phyloP scores from a whole-genome alignment of 2,113 vertebrate genomes.

The Gallinago jamesoni region DNA sequence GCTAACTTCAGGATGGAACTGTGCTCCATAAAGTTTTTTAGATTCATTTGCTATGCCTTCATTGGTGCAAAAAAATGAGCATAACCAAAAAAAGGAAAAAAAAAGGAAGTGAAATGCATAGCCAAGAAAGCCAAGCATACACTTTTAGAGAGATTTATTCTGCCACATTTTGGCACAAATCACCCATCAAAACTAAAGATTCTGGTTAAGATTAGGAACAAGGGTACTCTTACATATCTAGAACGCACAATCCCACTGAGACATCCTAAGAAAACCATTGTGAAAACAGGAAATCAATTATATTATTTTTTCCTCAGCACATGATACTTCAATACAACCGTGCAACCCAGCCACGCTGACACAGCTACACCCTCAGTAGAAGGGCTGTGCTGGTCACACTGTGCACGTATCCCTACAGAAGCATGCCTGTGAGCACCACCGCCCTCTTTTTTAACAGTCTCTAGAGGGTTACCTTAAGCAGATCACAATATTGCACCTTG shows the following conservation, averaged over 20 bases:
- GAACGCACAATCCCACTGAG: neutral
- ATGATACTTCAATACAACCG: neutral
- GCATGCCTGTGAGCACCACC: fast-evolving
- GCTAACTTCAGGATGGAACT: conserved; percentile 98
- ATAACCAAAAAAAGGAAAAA: neutral
- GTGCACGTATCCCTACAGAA: neutral
- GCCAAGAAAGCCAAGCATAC: neutral
- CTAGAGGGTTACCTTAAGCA: neutral
- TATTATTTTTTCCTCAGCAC: neutral
- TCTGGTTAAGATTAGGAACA: neutral
- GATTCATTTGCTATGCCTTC: conserved; percentile 96
- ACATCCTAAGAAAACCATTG: neutral
- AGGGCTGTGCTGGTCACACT: neutral
- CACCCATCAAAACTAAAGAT: neutral
- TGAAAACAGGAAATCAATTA: neutral
- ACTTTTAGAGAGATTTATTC: neutral
- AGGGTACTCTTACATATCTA: neutral
- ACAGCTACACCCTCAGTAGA: neutral
- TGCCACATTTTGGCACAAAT: neutral
- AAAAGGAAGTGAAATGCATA: neutral
- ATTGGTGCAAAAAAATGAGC: neutral
- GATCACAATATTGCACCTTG: too few species aligned
- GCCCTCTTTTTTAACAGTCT: neutral
- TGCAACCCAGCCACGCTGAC: neutral
- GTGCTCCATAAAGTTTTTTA: conserved; percentile 95